Evolutionary conservation across 2,888 invertebrate genomes (phyloP), one percentile per base, ranked within the genome.

Genomic region (Hydraecia micacea): DNA sequence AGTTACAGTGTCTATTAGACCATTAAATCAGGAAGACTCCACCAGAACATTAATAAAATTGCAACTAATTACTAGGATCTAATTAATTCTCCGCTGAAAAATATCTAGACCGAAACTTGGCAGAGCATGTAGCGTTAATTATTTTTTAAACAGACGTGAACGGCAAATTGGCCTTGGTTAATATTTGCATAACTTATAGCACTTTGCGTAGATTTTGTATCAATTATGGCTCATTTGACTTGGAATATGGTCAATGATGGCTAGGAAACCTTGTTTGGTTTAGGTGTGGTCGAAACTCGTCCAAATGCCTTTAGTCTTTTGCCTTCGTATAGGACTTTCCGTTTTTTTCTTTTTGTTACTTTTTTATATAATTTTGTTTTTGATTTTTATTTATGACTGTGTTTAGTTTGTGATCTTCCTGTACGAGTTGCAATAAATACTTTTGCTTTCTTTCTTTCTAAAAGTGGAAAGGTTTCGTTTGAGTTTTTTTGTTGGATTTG

Each of bases 91-190:
- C 6, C 28, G 68, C 69, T 79, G 69, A 83, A 79, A 82, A 84
- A 55, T 71, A 84, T 86, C 84, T 87, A 85, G 84, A 88, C 75
- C 75, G 75, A 83, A 87, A 80, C 42, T 83, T 86, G 85, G 87
- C 89, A 75, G 89, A 87, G 89, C 89, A 80, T 83, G 74, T 75
- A 87, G 82, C 84, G 87, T 79, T 88, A 87, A 89, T 86, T 86
- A 80, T 79, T 82, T 89, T 81, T 83, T 81, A 87, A 86, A 73
- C 67, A 81, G 58, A 83, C 39, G 84, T 75, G 86, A 86, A 75
- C 73, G 83, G 82, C 82, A 65, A 85, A 81, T 71, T 81, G 82
- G 82, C 83, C 86, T 80, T 76, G 81, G n/a, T 32, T 11, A 13
- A 39, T n/a, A 86, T 87, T 87, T 83, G 83, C 77, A 86, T 87